phyloP scores from a whole-genome alignment of 2,888 invertebrate species.

The Papilio elwesi region DNA sequence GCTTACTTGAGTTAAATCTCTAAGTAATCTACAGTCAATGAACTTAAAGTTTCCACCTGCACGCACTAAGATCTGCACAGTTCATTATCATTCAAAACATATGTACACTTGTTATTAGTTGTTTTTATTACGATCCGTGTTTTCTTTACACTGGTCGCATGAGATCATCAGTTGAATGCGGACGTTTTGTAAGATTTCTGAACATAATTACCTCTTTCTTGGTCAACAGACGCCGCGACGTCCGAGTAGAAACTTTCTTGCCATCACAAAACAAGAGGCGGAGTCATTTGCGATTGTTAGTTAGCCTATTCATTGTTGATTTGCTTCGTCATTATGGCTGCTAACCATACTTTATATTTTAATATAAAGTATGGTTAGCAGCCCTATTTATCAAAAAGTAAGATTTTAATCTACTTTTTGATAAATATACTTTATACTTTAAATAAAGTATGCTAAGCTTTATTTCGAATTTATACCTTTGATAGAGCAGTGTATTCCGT shows the following conservation, averaged over 20 bases:
- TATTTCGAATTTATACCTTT: too few relatives aligned
- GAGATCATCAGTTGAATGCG: slow-evolving; percentile 35
- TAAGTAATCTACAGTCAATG: not conserved
- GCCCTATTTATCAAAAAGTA: too few relatives aligned
- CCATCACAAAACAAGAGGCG: slow-evolving; percentile 29
- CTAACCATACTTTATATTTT: too few relatives aligned
- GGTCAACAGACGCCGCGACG: slow-evolving; percentile 26
- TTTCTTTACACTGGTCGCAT: slow-evolving; percentile 15
- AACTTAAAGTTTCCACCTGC: not conserved
- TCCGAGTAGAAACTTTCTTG: slow-evolving; percentile 30
- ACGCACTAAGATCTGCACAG: not conserved
- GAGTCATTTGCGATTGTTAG: slow-evolving; percentile 20
- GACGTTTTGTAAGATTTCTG: slow-evolving; percentile 43
- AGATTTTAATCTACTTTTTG: too few relatives aligned
- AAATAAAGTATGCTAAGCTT: too few relatives aligned
- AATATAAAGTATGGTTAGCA: too few relatives aligned
- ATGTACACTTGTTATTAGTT: slow-evolving; percentile 2
- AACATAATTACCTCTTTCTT: slow-evolving; percentile 43
- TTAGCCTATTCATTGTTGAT: slow-evolving; percentile 19
- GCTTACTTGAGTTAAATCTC: not conserved
- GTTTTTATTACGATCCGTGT: slow-evolving; percentile 15
- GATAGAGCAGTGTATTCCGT: too few relatives aligned
- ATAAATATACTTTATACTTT: too few relatives aligned
- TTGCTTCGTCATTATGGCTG: not conserved
- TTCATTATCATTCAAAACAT: slow-evolving; percentile 20